Evolutionary conservation across 2,797 vertebrate genomes (phyloP).

Genomic region (Neostethus bicornis): DNA sequence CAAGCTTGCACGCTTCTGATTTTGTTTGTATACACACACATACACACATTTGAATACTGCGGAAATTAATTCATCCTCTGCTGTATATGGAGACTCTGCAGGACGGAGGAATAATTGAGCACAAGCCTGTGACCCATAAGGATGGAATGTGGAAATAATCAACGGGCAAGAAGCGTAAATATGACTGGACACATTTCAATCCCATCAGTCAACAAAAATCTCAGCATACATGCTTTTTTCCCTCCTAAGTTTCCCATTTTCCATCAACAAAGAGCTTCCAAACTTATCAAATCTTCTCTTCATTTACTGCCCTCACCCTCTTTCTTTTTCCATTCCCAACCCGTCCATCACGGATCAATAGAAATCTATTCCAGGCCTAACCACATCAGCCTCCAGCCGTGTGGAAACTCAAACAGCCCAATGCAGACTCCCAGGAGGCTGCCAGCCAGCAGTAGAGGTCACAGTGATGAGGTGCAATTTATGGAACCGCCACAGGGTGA

Average conservation of each 20-base stretch:
- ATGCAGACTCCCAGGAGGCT: slow-evolving; percentile 10
- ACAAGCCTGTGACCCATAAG: slow-evolving; percentile 25
- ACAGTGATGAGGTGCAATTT: slow-evolving; percentile 16
- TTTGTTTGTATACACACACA: background rate
- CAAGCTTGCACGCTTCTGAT: background rate
- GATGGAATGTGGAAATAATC: slow-evolving; percentile 8
- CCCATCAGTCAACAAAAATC: background rate
- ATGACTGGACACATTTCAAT: background rate
- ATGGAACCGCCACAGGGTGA: slow-evolving; percentile 40
- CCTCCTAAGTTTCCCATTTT: background rate
- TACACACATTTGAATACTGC: slow-evolving; percentile 17
- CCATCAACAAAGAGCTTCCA: background rate
- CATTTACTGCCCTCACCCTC: background rate
- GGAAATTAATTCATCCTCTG: slow-evolving; percentile 29
- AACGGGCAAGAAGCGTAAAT: background rate
- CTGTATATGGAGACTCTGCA: slow-evolving; percentile 19
- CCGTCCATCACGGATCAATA: slow-evolving; percentile 52
- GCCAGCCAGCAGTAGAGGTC: slow-evolving; percentile 44
- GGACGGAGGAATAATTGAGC: slow-evolving; percentile 29
- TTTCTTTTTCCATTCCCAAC: slow-evolving; percentile 30
- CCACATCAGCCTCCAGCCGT: slow-evolving; percentile 43
- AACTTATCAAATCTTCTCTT: background rate
- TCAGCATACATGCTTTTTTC: background rate
- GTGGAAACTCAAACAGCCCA: slow-evolving; percentile 52
- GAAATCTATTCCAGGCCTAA: slow-evolving; percentile 52